Base-by-base conservation (phyloP, 2,888 invertebrate genomes). In the Melanchra persicariae region DNA sequence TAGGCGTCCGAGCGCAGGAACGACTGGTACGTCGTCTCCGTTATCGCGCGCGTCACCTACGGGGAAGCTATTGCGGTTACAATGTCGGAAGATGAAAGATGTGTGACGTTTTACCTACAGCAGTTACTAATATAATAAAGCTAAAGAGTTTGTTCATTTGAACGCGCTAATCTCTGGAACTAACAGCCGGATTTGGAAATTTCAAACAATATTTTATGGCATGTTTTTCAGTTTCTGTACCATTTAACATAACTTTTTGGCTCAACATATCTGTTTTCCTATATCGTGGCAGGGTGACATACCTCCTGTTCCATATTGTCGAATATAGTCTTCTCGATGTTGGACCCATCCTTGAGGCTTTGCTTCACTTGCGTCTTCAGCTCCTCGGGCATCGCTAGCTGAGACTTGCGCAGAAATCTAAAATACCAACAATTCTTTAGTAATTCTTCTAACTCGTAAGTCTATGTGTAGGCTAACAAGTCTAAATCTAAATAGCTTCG, bases 1-100 rank as follows among this genome's bases (percentile, higher is more conserved):
- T 99, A 99, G 93, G 98, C 97, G 89, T 99, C 99, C 87, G 99
- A 99, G 87, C 98, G 98, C 82, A 99, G 97, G 95, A 99, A 99
- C 93, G 98, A 98, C 72, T 98, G 98, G 96, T 99, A 99, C 77
- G 98, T 98, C 74, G 98, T 98, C 91, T 98, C 97, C 81, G 98
- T 98, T 91, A 99, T 98, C 74, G 98, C 97, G 55, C 97, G 96
- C 90, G 98, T 98, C 88, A 98, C 98, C 95, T 97, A 91, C 24
- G 45, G 54, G 58, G 75, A 9, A 17, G 63, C 26, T 34, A 51
- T 64, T 78, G 65, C 59, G 60, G 45, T 57, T 71, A 64, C 19
- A 52, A 51, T 26, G 62, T 65, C 54, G 52, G 10, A 17, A 15
- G 1, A 12, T 51, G 64, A 60, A 74, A n/a, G n/a, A n/a, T n/a